These are phyloP conservation scores for Myioborus miniatus DNA, from an alignment of 2,797 vertebrate species.

Conservation along the genomic window DNA sequence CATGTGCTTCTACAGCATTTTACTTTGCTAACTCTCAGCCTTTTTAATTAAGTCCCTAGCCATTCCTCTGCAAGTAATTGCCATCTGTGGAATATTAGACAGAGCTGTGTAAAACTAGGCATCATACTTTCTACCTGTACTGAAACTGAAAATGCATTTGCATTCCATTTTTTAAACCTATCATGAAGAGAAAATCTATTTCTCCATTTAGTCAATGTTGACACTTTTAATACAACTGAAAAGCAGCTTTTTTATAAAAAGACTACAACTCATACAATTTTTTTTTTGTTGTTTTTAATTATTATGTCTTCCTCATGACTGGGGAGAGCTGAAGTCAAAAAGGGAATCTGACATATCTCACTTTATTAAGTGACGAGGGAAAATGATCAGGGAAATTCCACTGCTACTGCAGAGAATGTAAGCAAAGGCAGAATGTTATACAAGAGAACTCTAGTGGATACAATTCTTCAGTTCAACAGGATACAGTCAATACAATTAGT, in stretches of 20 bases:
- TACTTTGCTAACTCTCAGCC: conserved; percentile 64
- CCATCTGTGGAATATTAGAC: conserved; percentile 75
- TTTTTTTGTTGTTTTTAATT: not conserved
- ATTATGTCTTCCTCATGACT: conserved; percentile 20
- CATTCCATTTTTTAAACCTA: conserved; percentile 38
- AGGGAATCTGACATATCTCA: not conserved
- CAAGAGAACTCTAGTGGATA: conserved; percentile 5
- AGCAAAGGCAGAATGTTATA: not conserved
- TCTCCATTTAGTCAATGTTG: conserved; percentile 65
- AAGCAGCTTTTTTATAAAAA: conserved; percentile 55
- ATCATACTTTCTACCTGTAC: conserved; percentile 50
- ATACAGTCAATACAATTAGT: conserved; percentile 39
- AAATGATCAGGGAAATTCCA: not conserved
- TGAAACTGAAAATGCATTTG: conserved; percentile 62
- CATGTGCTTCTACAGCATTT: conserved; percentile 64
- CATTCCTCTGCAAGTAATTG: conserved; percentile 75
- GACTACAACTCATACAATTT: not conserved
- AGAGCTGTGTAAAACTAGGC: conserved; percentile 54
- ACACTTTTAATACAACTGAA: conserved; percentile 68
- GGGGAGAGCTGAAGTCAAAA: not conserved
- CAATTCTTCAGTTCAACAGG: conserved; percentile 2
- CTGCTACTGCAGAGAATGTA: not conserved
- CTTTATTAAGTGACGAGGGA: not conserved
- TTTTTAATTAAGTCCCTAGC: conserved; percentile 79
- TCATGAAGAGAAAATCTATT: conserved; percentile 49